Conservation (phyloP, 2,113 vertebrate species). For the Alouatta palliata region DNA sequence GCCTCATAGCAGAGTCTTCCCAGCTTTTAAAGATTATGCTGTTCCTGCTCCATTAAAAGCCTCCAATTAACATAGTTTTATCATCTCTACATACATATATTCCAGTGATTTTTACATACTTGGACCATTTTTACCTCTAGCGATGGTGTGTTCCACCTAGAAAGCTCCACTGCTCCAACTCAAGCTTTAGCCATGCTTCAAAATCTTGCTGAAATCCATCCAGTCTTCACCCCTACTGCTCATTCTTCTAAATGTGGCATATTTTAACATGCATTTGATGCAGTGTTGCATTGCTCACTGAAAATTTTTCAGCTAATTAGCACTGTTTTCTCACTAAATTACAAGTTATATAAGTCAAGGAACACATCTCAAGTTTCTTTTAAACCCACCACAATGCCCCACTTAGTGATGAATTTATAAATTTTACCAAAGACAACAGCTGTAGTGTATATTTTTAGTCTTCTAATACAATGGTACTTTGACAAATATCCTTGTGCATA, state of each 20-base stretch:
- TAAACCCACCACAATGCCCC: neutral
- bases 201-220: neutral
- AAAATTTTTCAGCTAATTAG: neutral
- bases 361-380: neutral
- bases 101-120: neutral
- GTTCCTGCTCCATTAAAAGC: neutral
- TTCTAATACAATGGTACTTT: conserved; percentile 7
- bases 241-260: neutral
- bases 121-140: neutral
- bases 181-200: neutral
- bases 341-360: neutral
- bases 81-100: neutral
- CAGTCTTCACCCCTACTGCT: neutral
- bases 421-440: neutral
- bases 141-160: neutral
- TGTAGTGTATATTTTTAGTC: neutral
- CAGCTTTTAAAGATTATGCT: neutral
- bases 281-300: neutral
- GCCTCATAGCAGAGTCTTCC: neutral
- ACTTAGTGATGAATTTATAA: neutral
- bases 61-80: neutral
- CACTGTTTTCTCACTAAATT: neutral
- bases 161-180: neutral
- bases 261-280: neutral
- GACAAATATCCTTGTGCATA: neutral